A percentile compares a stretch with the other conserved stretches of the same genome.
These are phyloP conservation scores for Heliconius sara DNA, from an alignment of 2,888 invertebrate genomes.

Conservation along the genomic window DNA sequence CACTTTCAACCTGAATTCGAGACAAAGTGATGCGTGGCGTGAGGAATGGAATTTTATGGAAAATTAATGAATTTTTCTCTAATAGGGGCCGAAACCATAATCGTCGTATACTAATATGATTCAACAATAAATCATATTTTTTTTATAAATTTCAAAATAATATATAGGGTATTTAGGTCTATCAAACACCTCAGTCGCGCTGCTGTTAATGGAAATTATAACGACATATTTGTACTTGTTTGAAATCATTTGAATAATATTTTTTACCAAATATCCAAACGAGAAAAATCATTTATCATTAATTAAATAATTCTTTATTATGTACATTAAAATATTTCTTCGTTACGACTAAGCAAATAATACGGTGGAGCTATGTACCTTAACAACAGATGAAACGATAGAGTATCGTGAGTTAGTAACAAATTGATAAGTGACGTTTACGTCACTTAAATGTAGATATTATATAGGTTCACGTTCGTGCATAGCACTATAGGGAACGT, in stretches of 20 bases:
- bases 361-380: not conserved
- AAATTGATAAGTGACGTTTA: slow-evolving; percentile 27
- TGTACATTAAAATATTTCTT: not conserved
- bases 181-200: not conserved
- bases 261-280: not conserved
- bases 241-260: not conserved
- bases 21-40: no score
- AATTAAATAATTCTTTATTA: not conserved
- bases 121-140: no score
- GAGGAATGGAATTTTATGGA: no score
- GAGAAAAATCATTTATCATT: not conserved
- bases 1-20: no score
- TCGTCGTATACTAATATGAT: no score
- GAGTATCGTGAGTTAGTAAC: slow-evolving; percentile 11
- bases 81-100: no score
- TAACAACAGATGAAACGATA: slow-evolving; percentile 10
- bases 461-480: not conserved
- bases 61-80: no score
- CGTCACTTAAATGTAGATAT: slow-evolving; percentile 3
- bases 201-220: no score
- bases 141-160: no score
- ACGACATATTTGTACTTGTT: no score
- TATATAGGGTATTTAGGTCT: no score
- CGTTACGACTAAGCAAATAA: not conserved
- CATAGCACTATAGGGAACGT: no score